Evolutionary conservation across 2,113 vertebrate species (phyloP).

Genomic region (Tamias sibiricus): DNA sequence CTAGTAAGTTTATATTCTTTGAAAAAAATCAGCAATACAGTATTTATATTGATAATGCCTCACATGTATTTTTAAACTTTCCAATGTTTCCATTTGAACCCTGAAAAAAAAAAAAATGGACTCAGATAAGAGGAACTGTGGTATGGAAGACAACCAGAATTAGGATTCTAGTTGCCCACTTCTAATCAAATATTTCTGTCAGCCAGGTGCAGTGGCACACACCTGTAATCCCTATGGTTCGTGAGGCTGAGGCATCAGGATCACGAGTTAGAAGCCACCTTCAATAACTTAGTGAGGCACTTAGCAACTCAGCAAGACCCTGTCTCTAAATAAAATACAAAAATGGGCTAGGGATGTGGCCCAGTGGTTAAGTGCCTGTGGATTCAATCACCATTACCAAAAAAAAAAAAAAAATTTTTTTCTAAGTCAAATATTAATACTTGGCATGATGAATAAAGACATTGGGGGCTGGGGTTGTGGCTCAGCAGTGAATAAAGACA

Average conservation of each 20-base stretch:
- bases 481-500: too few relatives aligned
- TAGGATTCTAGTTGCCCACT: conserved; percentile 6
- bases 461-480: too few relatives aligned
- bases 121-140: not conserved
- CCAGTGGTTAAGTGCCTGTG: too few relatives aligned
- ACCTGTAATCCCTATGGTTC: too few relatives aligned
- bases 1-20: not conserved
- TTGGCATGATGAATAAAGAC: not conserved
- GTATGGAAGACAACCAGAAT: not conserved
- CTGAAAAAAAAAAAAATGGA: not conserved
- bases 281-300: too few relatives aligned
- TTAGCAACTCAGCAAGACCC: too few relatives aligned
- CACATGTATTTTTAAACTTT: not conserved
- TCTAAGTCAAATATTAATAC: not conserved
- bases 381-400: too few relatives aligned
- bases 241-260: too few relatives aligned
- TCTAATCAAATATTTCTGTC: not conserved
- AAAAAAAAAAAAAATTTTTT: not conserved
- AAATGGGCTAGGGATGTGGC: too few relatives aligned
- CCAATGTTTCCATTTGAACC: not conserved
- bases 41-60: not conserved
- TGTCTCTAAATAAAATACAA: too few relatives aligned
- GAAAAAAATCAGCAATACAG: not conserved
- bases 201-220: too few relatives aligned
- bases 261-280: too few relatives aligned